A percentile compares a stretch with the other conserved stretches of the same genome.
Evolutionary conservation across 2,113 vertebrate species (phyloP).

Genomic region (Theropithecus gelada): DNA sequence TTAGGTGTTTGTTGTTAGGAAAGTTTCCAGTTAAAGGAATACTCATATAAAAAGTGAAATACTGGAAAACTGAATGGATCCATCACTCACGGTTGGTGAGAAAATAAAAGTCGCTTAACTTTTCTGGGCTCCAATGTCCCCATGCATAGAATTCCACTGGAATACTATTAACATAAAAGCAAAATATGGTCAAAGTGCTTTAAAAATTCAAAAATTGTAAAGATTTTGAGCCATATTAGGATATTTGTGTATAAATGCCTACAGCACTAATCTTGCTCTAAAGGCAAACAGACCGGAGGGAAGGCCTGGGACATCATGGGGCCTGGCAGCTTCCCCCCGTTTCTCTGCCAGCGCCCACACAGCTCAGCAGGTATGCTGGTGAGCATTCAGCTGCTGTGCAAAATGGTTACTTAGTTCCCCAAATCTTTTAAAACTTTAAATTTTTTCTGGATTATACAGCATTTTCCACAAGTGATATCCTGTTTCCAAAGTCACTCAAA

Average conservation of each 20-base stretch:
- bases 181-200: neutral
- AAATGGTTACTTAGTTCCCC: neutral
- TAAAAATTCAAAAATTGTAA: neutral
- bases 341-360: no score
- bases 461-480: neutral
- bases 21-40: neutral
- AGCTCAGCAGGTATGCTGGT: no score
- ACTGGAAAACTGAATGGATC: neutral
- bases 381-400: neutral
- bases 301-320: fast-evolving
- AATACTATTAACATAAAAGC: neutral
- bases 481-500: neutral
- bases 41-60: neutral
- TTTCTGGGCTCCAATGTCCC: neutral
- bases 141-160: neutral
- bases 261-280: neutral
- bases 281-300: neutral
- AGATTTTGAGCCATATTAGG: neutral
- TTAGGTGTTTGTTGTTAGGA: neutral
- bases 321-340: fast-evolving
- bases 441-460: neutral
- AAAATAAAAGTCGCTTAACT: neutral
- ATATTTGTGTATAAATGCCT: neutral
- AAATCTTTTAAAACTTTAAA: neutral
- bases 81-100: neutral